Conservation (phyloP, 2,888 invertebrate genomes). For the Limnephilus rhombicus region DNA sequence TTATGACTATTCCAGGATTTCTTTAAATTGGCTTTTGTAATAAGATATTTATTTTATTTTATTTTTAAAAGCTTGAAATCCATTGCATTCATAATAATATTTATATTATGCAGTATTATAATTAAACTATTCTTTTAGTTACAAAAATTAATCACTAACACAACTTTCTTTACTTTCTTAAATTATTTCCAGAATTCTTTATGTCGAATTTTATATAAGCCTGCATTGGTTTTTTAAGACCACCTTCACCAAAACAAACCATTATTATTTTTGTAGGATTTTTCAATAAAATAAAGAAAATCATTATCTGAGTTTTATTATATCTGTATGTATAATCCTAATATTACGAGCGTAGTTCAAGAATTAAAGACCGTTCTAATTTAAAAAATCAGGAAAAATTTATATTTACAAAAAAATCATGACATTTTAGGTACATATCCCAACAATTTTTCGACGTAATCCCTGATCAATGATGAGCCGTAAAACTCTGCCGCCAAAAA, state of each 20-base stretch:
- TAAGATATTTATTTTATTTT: not conserved
- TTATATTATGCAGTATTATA: not conserved
- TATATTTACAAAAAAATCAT: too few species aligned
- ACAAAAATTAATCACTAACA: not conserved
- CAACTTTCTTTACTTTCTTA: not conserved
- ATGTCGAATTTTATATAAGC: not conserved
- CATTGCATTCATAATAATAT: not conserved
- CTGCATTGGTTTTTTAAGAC: not conserved
- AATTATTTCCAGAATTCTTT: not conserved
- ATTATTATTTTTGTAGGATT: constrained; percentile 5
- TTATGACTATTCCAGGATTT: not conserved
- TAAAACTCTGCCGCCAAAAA: too few species aligned
- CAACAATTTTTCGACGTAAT: too few species aligned
- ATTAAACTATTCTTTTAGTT: not conserved
- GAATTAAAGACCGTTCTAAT: too few species aligned
- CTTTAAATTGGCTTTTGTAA: not conserved
- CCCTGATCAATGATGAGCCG: too few species aligned
- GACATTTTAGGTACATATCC: too few species aligned
- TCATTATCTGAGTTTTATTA: not conserved
- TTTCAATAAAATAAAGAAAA: constrained; percentile 23
- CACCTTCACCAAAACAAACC: not conserved
- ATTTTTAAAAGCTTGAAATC: not conserved
- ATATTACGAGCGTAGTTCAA: too few species aligned
- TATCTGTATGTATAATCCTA: not conserved
- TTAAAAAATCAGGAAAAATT: too few species aligned